Conservation (phyloP, 2,113 vertebrate genomes). For the Pseudopipra pipra region DNA sequence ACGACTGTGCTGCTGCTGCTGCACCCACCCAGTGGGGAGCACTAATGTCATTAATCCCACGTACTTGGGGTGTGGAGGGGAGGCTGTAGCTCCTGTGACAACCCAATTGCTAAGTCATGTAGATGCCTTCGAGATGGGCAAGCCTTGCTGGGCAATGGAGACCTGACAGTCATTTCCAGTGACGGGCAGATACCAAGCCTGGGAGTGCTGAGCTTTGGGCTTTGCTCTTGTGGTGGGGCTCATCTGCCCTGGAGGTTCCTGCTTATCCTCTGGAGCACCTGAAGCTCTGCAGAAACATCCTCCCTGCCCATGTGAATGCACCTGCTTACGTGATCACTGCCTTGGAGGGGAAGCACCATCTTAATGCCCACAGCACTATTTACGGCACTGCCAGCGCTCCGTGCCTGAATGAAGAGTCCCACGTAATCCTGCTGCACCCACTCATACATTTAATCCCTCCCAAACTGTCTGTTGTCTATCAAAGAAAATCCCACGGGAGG, state of each 20-base stretch:
- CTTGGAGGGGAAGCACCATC: neutral
- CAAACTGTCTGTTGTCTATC: neutral
- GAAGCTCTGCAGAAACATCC: neutral
- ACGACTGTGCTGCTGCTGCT: neutral
- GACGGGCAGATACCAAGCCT: fast-evolving
- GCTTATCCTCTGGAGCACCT: neutral
- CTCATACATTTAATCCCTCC: neutral
- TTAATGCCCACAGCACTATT: neutral
- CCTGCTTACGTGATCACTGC: neutral
- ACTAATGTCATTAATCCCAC: fast-evolving
- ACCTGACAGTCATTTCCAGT: neutral
- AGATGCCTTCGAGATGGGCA: neutral
- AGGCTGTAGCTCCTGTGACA: neutral
- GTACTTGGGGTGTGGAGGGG: neutral
- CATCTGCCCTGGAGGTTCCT: neutral
- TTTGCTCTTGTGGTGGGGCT: neutral
- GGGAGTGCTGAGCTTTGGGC: neutral
- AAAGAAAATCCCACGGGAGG: neutral
- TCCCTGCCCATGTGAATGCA: neutral
- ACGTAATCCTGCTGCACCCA: neutral
- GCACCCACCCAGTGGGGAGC: neutral
- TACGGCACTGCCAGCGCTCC: neutral
- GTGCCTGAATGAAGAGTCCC: neutral
- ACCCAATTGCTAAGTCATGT: neutral
- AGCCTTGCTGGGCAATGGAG: neutral